Evolutionary conservation across 2,113 vertebrate genomes (phyloP).

Genomic region (Tyto alba): DNA sequence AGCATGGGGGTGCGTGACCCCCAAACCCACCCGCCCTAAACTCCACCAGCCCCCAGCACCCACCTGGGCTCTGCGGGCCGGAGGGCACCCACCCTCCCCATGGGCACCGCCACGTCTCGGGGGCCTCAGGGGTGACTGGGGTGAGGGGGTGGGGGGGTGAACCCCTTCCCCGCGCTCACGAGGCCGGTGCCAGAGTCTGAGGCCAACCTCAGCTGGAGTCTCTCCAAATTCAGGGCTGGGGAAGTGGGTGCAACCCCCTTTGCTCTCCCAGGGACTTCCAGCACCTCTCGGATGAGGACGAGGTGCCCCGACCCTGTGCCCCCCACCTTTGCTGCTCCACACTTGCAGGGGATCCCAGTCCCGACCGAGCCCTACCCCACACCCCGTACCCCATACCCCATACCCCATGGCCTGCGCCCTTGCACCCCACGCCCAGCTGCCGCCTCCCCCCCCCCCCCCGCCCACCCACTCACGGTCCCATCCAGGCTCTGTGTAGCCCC

Average conservation of each 20-base stretch:
- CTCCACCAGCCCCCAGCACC: neutral
- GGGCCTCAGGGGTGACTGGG: neutral
- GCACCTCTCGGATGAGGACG: neutral
- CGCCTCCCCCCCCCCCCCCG: accelerated
- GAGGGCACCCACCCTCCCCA: neutral
- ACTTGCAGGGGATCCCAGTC: neutral
- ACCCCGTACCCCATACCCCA: neutral
- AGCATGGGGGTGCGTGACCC: neutral
- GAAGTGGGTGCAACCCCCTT: accelerated
- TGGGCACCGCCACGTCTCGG: no score
- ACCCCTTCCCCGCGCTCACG: no score
- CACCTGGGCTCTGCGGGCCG: neutral
- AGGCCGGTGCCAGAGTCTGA: neutral
- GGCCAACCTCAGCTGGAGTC: neutral
- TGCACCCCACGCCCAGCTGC: neutral
- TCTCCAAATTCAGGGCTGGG: neutral
- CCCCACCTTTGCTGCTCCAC: no score
- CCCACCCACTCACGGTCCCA: neutral
- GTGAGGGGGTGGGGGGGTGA: no score
- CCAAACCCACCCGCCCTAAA: neutral
- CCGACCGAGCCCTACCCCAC: accelerated
- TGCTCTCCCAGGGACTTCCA: neutral
- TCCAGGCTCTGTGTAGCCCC: accelerated
- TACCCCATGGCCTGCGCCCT: neutral
- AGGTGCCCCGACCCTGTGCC: neutral